These are phyloP conservation scores for Craniophora ligustri DNA, from an alignment of 2,888 invertebrate species.

Conservation along the genomic window DNA sequence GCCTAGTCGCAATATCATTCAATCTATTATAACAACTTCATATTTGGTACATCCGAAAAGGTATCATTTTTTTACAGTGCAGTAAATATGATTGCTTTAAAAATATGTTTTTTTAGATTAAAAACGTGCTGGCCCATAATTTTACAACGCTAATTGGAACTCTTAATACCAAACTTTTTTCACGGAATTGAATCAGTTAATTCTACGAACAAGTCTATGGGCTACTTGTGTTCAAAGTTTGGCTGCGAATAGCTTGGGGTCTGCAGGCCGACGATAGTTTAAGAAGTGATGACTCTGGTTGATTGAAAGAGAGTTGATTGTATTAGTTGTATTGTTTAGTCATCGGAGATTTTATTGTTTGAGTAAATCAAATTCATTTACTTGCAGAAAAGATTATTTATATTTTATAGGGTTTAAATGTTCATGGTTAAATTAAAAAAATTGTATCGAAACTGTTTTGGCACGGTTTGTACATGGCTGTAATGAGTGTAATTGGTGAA, in stretches of 20 bases:
- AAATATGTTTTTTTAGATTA: background rate
- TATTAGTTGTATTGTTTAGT: constrained; percentile 9
- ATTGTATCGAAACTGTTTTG: no score
- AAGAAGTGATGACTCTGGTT: constrained; percentile 3
- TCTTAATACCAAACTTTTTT: constrained; percentile 7
- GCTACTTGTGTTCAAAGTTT: constrained; percentile 29
- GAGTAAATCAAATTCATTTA: constrained; percentile 10
- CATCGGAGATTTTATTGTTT: constrained; percentile 10
- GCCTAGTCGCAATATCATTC: no score
- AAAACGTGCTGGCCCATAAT: background rate
- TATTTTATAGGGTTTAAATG: no score
- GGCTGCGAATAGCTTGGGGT: constrained; percentile 25
- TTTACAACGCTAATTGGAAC: constrained; percentile 3
- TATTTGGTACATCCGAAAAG: no score
- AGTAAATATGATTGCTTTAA: no score
- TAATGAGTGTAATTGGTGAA: no score
- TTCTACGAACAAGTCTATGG: constrained; percentile 29
- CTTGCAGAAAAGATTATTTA: background rate
- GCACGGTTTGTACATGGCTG: no score
- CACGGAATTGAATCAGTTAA: constrained; percentile 15
- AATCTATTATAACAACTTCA: no score
- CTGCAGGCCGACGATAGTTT: constrained; percentile 11
- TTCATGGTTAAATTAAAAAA: no score
- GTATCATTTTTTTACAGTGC: no score
- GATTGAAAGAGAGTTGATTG: constrained; percentile 24